Conservation (phyloP, 2,888 invertebrate genomes). For the Polymixis flavicincta region DNA sequence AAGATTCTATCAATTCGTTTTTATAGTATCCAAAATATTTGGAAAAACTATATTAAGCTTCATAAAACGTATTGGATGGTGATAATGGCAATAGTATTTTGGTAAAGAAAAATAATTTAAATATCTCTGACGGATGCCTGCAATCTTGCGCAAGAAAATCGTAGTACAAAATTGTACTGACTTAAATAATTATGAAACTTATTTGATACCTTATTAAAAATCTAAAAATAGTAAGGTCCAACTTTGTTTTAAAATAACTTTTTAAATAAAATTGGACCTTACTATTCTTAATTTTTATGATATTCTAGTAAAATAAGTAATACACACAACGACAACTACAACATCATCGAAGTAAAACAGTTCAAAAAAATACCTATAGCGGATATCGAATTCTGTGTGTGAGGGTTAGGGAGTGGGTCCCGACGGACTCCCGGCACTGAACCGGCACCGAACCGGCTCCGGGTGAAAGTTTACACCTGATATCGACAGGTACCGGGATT, state of each 20-base stretch:
- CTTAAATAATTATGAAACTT: background rate
- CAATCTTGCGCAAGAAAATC: background rate
- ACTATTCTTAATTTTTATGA: no score
- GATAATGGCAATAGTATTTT: background rate
- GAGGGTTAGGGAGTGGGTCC: slow-evolving; percentile 45
- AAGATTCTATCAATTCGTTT: background rate
- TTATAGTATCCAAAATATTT: background rate
- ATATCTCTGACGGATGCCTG: background rate
- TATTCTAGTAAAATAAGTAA: background rate
- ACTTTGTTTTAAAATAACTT: no score
- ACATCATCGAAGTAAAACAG: slow-evolving; percentile 10
- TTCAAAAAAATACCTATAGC: background rate
- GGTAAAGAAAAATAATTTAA: background rate
- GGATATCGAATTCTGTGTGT: slow-evolving; percentile 59
- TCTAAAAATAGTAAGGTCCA: no score
- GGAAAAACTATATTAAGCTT: background rate
- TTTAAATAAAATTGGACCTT: no score
- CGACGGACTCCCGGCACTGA: slow-evolving; percentile 43
- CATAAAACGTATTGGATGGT: background rate
- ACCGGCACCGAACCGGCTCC: slow-evolving; percentile 65
- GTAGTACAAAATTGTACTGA: background rate
- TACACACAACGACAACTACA: background rate
- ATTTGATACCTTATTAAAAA: no score
- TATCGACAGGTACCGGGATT: slow-evolving; percentile 75
- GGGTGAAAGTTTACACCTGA: slow-evolving; percentile 83